These are phyloP conservation scores for Lysiphlebus fabarum DNA, from an alignment of 1,140 invertebrate genomes.

Conservation along the genomic window DNA sequence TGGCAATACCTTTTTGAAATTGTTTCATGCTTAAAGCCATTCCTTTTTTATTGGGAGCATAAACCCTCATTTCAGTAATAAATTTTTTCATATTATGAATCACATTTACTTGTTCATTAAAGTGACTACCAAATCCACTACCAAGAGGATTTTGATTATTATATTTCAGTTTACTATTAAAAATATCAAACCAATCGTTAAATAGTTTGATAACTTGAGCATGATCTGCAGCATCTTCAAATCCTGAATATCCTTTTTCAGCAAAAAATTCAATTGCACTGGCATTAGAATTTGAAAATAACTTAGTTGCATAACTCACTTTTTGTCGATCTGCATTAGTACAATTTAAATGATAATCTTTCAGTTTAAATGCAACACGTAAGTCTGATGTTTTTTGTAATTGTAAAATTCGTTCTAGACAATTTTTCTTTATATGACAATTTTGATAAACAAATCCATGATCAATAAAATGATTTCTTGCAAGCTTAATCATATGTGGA, in stretches of 20 bases:
- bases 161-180: no score
- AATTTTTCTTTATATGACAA: not conserved
- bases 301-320: slow-evolving; percentile 9
- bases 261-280: not conserved
- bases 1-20: no score
- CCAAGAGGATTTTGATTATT: no score
- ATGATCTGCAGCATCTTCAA: no score
- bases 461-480: slow-evolving; percentile 30
- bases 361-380: slow-evolving; percentile 10
- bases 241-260: not conserved
- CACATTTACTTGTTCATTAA: no score
- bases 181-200: no score
- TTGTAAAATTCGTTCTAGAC: not conserved
- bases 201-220: no score
- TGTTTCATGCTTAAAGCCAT: no score
- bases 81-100: no score
- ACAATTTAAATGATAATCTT: slow-evolving; percentile 7
- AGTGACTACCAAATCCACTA: no score
- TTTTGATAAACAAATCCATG: slow-evolving; percentile 1
- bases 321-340: not conserved
- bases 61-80: no score
- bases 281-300: slow-evolving; percentile 14
- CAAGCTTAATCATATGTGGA: slow-evolving; percentile 30
- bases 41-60: no score
- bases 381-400: not conserved